Evolutionary conservation across 2,888 invertebrate species (phyloP).

Genomic region (Labia minor): DNA sequence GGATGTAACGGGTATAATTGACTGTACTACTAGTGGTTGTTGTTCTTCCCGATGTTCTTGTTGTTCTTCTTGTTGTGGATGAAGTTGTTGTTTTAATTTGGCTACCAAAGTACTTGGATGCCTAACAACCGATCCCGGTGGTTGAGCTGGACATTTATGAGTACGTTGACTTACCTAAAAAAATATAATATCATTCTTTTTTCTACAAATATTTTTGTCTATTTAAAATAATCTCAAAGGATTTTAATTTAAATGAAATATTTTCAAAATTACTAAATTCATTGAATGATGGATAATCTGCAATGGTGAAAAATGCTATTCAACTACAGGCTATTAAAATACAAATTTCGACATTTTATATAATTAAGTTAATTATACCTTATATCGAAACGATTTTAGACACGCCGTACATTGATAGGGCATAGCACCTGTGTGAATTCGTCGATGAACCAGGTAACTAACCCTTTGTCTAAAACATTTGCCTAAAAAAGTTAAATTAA

Average conservation of each 20-base stretch:
- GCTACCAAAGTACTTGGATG: conserved; percentile 30
- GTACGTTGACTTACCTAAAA: conserved; percentile 66
- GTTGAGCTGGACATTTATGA: conserved; percentile 61
- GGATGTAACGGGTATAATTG: not conserved
- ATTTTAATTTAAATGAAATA: too few relatives aligned
- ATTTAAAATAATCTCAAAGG: too few relatives aligned
- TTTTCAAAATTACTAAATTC: too few relatives aligned
- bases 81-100: not conserved
- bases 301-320: too few relatives aligned
- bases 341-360: too few relatives aligned
- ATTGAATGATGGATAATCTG: too few relatives aligned
- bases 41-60: not conserved
- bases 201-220: too few relatives aligned
- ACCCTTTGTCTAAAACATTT: conserved; percentile 79
- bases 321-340: too few relatives aligned
- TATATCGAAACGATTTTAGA: conserved; percentile 70
- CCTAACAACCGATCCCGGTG: conserved; percentile 46
- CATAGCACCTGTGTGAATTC: conserved; percentile 77
- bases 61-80: not conserved
- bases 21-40: not conserved
- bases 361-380: conserved; percentile 49
- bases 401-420: conserved; percentile 74
- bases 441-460: conserved; percentile 70
- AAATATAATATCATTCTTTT: conserved; percentile 4
- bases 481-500: conserved; percentile 41